Base-by-base conservation (phyloP, 2,113 vertebrate genomes). In the Heterocephalus glaber region DNA sequence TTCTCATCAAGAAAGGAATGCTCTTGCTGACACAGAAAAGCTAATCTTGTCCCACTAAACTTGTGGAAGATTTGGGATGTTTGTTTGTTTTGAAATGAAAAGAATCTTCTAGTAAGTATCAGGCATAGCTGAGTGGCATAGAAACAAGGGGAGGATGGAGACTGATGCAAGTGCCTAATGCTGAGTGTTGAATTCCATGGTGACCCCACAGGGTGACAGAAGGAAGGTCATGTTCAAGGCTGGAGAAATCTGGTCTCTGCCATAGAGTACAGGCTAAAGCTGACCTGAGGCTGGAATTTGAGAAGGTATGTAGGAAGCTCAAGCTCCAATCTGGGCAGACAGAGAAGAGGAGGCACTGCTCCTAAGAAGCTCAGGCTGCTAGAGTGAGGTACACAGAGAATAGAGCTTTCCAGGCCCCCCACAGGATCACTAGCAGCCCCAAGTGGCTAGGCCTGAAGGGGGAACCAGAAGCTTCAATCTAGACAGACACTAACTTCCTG, bases 171-270 rank as follows among this genome's bases (percentile, higher is more conserved):
- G 76, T 63, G 38, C 60, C 93, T 77, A 92, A 90, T 82, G 65
- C 85, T 97, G 87, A 98, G 92, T 96, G 97, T 49, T 97, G 95
- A 96, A 97, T 98, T 97, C 97, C 95, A 98, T 70, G 74, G 72
- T 96, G 86, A 97, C 96, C 96, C 84, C 65, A 96, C 86, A 52
- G 66, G 76, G 97, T 93, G 95, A 93, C 72, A 97, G 96, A 95
- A 17, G 95, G 44, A 97, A 98, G 87, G 86, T 97, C 97, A 97
- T 72, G 87, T 89, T 96, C 87, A 60, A 3, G 68, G 84, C 90
- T 98, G 88, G 93, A 97, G 96, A 97, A 97, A 97, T 95, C 97
- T 95, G 89, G 72, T 84, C 93, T 94, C 82, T 24, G 35, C 87
- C 41, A 90, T 56, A 82, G 38, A 76, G 56, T 72, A 24, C 22